Percentiles rank a stretch among this genome's conserved stretches.
Conservation (phyloP, 1,140 invertebrate species). For the Ylistrum balloti region DNA sequence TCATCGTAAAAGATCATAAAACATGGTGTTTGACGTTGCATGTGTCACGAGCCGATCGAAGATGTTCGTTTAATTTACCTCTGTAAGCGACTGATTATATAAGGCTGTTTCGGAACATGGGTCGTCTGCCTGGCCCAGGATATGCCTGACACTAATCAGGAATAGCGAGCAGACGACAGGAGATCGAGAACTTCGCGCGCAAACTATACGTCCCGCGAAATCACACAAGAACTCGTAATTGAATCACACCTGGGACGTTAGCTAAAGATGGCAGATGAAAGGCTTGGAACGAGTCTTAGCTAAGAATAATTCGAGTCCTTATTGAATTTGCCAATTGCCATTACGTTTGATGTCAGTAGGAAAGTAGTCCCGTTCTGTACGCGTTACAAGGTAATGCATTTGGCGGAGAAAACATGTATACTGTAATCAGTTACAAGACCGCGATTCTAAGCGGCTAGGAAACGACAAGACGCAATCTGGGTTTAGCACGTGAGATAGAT, state of each 20-base stretch:
- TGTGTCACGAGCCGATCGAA: conserved; percentile 9
- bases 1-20: conserved; percentile 40
- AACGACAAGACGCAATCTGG: conserved; percentile 24
- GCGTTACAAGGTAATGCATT: not conserved
- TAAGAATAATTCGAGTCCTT: conserved; percentile 28
- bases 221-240: conserved; percentile 29
- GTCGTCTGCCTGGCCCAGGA: conserved; percentile 27
- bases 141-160: conserved; percentile 19
- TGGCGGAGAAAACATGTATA: conserved; percentile 38
- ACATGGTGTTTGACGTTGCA: not conserved
- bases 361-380: not conserved
- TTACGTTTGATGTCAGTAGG: conserved; percentile 31
- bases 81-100: conserved; percentile 38
- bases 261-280: conserved; percentile 31
- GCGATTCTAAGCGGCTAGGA: conserved; percentile 20
- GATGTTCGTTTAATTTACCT: conserved; percentile 39
- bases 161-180: conserved; percentile 28
- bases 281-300: conserved; percentile 25
- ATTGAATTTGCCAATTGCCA: conserved; percentile 38
- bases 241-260: conserved; percentile 37
- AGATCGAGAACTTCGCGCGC: conserved; percentile 20
- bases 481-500: conserved; percentile 29
- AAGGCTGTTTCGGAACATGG: conserved; percentile 5
- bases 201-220: conserved; percentile 33
- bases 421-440: conserved; percentile 20